These are phyloP conservation scores for Carterocephalus palaemon DNA, from an alignment of 2,888 invertebrate species.

Conservation along the genomic window DNA sequence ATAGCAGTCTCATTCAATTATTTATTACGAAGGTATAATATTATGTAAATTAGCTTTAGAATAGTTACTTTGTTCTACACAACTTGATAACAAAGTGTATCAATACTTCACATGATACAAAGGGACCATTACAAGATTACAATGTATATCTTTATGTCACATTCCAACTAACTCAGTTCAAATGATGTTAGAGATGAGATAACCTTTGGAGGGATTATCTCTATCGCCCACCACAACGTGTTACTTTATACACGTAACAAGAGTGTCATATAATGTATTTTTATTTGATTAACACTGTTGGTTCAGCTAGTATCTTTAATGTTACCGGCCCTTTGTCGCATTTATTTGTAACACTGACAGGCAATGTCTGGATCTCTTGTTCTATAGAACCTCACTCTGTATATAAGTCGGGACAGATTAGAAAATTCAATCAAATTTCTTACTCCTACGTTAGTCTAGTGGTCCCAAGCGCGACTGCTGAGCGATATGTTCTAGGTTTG, in stretches of 20 bases:
- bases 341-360: too few species aligned
- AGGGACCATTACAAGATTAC: slow-evolving; percentile 10
- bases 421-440: too few species aligned
- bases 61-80: not conserved
- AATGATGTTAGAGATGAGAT: slow-evolving; percentile 21
- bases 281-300: not conserved
- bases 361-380: too few species aligned
- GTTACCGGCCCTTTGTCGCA: too few species aligned
- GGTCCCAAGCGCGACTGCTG: too few species aligned
- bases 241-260: not conserved
- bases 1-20: not conserved
- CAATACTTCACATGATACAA: slow-evolving; percentile 10
- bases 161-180: slow-evolving; percentile 18
- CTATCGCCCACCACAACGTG: slow-evolving; percentile 5
- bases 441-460: too few species aligned
- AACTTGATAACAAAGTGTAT: not conserved
- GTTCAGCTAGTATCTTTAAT: too few species aligned
- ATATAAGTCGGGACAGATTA: too few species aligned
- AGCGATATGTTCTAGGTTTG: too few species aligned
- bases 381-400: too few species aligned
- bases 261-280: slow-evolving; percentile 1
- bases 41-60: too few species aligned
- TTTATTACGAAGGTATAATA: too few species aligned
- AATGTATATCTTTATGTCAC: slow-evolving; percentile 21
- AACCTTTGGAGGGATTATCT: slow-evolving; percentile 22